Percentiles rank a stretch among this genome's conserved stretches.
These are phyloP conservation scores for Myotis brandtii DNA, from an alignment of 2,113 vertebrate species.

Conservation along the genomic window DNA sequence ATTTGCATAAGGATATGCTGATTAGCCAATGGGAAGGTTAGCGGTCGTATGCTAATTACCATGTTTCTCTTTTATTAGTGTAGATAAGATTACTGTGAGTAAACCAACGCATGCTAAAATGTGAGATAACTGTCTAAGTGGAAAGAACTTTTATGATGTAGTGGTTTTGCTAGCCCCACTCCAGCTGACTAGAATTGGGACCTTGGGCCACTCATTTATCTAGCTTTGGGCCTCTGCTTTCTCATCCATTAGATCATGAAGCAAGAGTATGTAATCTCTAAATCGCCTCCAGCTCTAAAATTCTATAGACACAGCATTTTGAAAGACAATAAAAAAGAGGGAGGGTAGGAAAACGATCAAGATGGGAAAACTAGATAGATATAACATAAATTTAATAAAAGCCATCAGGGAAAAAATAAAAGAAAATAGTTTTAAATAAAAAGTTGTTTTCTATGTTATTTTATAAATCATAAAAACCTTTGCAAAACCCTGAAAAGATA, in stretches of 20 bases:
- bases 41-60: no score
- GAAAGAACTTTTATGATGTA: neutral
- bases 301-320: neutral
- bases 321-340: neutral
- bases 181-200: neutral
- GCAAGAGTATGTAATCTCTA: neutral
- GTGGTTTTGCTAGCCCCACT: neutral
- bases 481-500: neutral
- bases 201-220: neutral
- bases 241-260: neutral
- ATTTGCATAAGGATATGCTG: no score
- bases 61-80: no score
- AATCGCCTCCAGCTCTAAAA: neutral
- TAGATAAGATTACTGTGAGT: neutral
- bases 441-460: neutral
- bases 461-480: neutral
- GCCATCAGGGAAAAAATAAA: neutral
- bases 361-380: neutral
- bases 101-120: neutral
- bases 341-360: neutral
- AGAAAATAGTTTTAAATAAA: neutral
- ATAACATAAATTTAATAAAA: conserved; percentile 21
- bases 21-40: no score
- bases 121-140: neutral
- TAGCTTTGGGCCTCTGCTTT: neutral